Base-by-base conservation (phyloP, 30 jellyfish, hydroid and myxozoan genomes). In the Rhopilema esculentum region DNA sequence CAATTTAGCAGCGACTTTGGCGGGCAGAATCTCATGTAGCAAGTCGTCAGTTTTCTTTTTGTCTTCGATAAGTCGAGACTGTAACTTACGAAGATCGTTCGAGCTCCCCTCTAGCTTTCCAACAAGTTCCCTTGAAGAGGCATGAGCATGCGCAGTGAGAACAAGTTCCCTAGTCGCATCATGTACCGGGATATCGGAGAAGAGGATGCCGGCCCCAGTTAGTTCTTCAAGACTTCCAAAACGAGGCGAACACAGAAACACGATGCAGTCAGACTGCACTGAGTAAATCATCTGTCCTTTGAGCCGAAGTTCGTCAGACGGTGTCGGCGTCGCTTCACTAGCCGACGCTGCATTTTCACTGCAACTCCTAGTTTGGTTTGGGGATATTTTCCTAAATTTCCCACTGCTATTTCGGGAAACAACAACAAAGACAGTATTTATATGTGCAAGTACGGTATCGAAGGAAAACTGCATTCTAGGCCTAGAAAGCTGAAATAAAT, bases 241-340 rank as follows among this genome's bases (percentile, higher is more conserved):
- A 15, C 98, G 86, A 27, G 98, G 98, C 51, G 98, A 92, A 75
- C 98, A 92, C 71, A 92, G 72, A 66, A 92, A 92, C 29, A 92
- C 63, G 32, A 92, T 79, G 69, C 93, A 72, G 65, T 92, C 87
- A 20, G 81, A 83, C 23, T 80, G 78, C 48, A 73, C 27, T 26
- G 92, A 62, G 63, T 92, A 86, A 0, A 92, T 92, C 98, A 92
- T 92, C 80, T 92, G 98, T 18, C 98, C 98, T 86, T 92, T 92
- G 31, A 92, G 84, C 20, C 96, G 92, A 12, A 92, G 89, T 33
- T 78, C 96, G 66, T 77, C 91, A 16, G 83, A 68, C 48, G 83
- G 86, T 27, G 66, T 77, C 18, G 79, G 19, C 1, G 62, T 30
- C 0, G 27, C 0, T 27, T 69, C 86, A 0, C 25, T 26, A 22